Percentiles rank a stretch among this genome's conserved stretches.
phyloP scores from a whole-genome alignment of 2,113 vertebrate species.

The Sialia sialis region DNA sequence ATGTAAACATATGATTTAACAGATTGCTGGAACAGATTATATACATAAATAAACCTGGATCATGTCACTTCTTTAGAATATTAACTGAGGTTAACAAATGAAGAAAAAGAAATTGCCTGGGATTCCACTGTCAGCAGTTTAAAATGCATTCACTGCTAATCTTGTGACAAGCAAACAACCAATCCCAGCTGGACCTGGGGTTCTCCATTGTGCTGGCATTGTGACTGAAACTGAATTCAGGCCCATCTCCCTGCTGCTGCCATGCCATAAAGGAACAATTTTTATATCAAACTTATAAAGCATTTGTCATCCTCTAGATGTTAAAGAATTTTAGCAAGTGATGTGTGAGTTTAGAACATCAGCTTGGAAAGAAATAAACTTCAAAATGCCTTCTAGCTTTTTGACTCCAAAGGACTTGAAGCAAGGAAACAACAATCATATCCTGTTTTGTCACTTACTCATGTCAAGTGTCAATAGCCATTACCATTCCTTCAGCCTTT shows the following conservation, averaged over 20 bases:
- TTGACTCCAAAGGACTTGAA: not conserved
- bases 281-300: not conserved
- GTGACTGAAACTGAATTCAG: not conserved
- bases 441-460: not conserved
- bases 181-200: not conserved
- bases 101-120: not conserved
- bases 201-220: not conserved
- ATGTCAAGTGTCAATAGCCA: not conserved
- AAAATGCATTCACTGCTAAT: not conserved
- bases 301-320: not conserved
- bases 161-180: rapidly evolving
- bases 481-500: not conserved
- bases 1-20: constrained; percentile 55
- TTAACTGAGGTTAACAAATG: not conserved
- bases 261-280: not conserved
- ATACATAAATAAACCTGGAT: constrained; percentile 36
- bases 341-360: not conserved
- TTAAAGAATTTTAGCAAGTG: not conserved
- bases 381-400: not conserved
- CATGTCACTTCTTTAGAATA: constrained; percentile 12
- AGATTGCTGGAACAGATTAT: constrained; percentile 58
- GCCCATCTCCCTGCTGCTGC: not conserved
- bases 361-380: not conserved
- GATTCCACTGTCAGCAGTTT: not conserved
- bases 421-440: not conserved